These are phyloP conservation scores for Tetramorium parvispinum DNA, from an alignment of 1,140 invertebrate species.

Conservation along the genomic window DNA sequence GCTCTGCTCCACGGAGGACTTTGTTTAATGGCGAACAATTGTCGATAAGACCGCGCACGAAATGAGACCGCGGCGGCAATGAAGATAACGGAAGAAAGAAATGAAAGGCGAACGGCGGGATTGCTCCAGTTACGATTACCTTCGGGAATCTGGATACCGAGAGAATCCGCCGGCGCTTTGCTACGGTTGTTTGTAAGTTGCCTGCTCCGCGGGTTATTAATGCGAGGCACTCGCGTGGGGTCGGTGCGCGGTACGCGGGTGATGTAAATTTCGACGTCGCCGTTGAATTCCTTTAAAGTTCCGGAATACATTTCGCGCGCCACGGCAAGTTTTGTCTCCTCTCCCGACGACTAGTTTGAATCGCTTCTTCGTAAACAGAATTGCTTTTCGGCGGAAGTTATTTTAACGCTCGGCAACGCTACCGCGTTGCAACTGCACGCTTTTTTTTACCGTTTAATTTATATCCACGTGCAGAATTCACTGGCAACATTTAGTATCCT, in stretches of 20 bases:
- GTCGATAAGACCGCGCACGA: slow-evolving; percentile 33
- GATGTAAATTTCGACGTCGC: slow-evolving; percentile 42
- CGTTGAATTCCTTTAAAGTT: slow-evolving; percentile 39
- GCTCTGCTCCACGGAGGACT: background rate
- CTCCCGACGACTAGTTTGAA: background rate
- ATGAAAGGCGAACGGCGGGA: background rate
- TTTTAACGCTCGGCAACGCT: background rate
- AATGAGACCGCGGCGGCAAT: slow-evolving; percentile 9
- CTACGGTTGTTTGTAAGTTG: slow-evolving; percentile 8
- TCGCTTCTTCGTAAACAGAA: slow-evolving; percentile 2
- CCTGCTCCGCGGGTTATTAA: slow-evolving; percentile 27
- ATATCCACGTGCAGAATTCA: background rate
- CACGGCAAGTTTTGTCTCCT: background rate
- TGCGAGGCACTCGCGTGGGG: background rate
- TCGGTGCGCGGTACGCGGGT: background rate
- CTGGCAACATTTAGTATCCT: background rate
- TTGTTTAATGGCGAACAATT: slow-evolving; percentile 48
- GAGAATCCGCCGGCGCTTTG: background rate
- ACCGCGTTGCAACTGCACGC: background rate
- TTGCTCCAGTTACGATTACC: background rate
- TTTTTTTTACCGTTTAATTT: slow-evolving; percentile 3
- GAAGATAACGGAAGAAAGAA: slow-evolving; percentile 33
- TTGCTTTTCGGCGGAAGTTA: background rate
- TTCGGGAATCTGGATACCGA: slow-evolving; percentile 12
- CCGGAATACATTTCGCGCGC: slow-evolving; percentile 34